Evolutionary conservation across 2,113 vertebrate genomes (phyloP), one percentile per base, ranked within the genome.

Genomic region (Alethe castanea): DNA sequence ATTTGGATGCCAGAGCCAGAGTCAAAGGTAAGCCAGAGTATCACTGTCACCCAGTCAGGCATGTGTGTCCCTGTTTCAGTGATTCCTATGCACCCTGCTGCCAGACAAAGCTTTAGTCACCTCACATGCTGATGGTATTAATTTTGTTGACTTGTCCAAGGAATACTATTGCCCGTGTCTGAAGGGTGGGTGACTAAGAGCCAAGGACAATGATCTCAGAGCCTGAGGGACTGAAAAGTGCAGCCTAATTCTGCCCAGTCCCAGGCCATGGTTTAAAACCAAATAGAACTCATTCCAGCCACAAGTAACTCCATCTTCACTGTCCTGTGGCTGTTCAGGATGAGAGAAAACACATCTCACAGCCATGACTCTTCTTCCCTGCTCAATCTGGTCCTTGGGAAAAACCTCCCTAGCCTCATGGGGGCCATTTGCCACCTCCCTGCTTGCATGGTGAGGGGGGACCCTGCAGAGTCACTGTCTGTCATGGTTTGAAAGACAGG

Each of bases 1-100:
- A 98, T 99, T 91, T 98, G 98, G 98, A 91, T 98, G 79, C 71
- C 96, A 47, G 99, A 99, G 88, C 99, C 99, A 24, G 97, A 98
- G 57, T 98, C 98, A 20, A 8, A 96, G 98, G 99, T 99, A 97
- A 97, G 70, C 52, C 36, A 47, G 19, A 62, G 23, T 60, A 5
- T 36, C 6, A 0, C 47, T 64, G 50, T 61, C 47, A 40, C 15
- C 54, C 4, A 1, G 35, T 47, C 29, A 81, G 70, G 17, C 8
- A 0, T 3, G 33, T n/a, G 61, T 4, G 20, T 64, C 19, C 31
- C 60, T 84, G 1, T 35, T 56, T 74, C 2, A 1, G 16, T 3
- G 1, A 29, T 48, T 28, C 50, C 50, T 18, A 0, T 19, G n/a
- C 38, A 11, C 54, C 15, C 77, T 70, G 45, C 20, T 71, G 35